phyloP scores from a whole-genome alignment of 2,888 invertebrate genomes.

The Thera britannica region DNA sequence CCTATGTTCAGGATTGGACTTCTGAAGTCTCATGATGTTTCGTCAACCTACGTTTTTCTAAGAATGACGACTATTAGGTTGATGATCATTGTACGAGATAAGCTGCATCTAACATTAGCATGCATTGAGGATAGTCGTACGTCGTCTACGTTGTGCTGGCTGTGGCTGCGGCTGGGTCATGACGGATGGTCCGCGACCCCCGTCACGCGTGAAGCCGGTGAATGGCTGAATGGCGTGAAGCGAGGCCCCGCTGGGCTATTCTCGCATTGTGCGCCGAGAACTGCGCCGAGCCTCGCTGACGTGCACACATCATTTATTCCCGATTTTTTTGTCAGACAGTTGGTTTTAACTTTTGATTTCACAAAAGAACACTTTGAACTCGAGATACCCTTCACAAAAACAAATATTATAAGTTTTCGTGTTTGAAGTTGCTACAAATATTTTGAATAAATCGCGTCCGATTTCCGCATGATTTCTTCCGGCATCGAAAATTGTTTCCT shows the following conservation, averaged over 20 bases:
- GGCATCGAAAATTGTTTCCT: conserved; percentile 56
- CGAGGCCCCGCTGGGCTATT: conserved; percentile 72
- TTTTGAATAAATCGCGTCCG: conserved; percentile 64
- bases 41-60: conserved; percentile 7
- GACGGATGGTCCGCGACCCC: conserved; percentile 71
- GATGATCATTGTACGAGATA: conserved; percentile 25
- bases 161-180: conserved; percentile 26
- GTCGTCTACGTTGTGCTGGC: not conserved
- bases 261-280: conserved; percentile 62
- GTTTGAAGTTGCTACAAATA: conserved; percentile 58
- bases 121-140: conserved; percentile 36
- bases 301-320: conserved; percentile 68
- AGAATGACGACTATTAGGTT: conserved; percentile 22
- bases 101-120: conserved; percentile 52
- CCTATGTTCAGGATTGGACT: not conserved
- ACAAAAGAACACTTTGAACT: conserved; percentile 54
- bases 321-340: conserved; percentile 62
- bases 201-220: conserved; percentile 60
- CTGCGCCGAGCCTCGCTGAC: conserved; percentile 55
- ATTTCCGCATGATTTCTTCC: conserved; percentile 65
- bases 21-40: not conserved
- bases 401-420: conserved; percentile 41
- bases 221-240: conserved; percentile 71
- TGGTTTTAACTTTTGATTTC: conserved; percentile 61
- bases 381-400: conserved; percentile 45